A percentile compares a stretch with the other conserved stretches of the same genome.
phyloP scores from a whole-genome alignment of 2,113 vertebrate species.

The Emydura subglobosa region DNA sequence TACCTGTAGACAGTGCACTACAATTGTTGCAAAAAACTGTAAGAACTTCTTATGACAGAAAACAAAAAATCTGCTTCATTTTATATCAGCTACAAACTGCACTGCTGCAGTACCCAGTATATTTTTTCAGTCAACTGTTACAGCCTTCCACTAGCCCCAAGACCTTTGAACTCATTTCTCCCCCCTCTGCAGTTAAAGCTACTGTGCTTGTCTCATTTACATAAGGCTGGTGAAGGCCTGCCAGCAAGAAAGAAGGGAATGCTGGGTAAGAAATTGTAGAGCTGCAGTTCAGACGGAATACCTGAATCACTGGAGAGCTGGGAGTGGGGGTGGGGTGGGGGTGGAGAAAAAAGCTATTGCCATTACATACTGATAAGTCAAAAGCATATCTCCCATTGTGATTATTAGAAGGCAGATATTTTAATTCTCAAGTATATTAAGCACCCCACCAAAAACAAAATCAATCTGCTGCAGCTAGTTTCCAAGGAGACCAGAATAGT shows the following conservation, averaged over 20 bases:
- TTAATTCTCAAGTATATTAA: constrained; percentile 29
- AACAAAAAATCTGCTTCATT: constrained; percentile 45
- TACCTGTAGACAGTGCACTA: constrained; percentile 60
- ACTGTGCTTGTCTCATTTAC: constrained; percentile 71
- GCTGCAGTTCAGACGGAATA: constrained; percentile 39
- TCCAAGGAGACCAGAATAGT: constrained; percentile 76
- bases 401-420: constrained; percentile 2
- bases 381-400: background rate
- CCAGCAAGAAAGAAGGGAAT: constrained; percentile 59
- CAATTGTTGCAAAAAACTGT: constrained; percentile 35
- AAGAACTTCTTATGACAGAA: constrained; percentile 45
- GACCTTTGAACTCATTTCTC: constrained; percentile 75
- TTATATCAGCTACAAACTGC: constrained; percentile 60
- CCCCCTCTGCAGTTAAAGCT: constrained; percentile 71
- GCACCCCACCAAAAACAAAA: constrained; percentile 55
- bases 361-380: background rate
- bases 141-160: constrained; percentile 64
- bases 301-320: constrained; percentile 51
- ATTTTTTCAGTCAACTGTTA: constrained; percentile 57
- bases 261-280: constrained; percentile 63
- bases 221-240: constrained; percentile 66
- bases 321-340: background rate
- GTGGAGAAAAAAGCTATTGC: background rate
- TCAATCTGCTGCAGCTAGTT: constrained; percentile 79
- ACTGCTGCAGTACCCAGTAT: constrained; percentile 35